phyloP scores from a whole-genome alignment of 2,797 vertebrate genomes.

The Tarsius wallacei region DNA sequence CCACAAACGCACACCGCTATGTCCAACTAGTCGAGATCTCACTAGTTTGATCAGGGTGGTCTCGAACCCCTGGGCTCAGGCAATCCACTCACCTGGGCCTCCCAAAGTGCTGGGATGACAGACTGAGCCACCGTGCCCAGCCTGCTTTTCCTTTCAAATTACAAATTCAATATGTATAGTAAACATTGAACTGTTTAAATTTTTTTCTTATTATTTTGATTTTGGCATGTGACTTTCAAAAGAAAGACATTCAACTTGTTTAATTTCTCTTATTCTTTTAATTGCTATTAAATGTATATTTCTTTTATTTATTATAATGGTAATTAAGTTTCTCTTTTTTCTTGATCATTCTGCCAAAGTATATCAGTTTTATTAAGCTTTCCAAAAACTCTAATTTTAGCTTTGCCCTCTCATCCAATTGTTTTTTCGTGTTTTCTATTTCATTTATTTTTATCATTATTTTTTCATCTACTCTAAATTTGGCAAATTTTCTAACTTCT shows the following conservation, averaged over 20 bases:
- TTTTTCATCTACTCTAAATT: not conserved
- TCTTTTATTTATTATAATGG: no score
- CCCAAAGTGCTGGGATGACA: no score
- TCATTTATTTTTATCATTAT: not conserved
- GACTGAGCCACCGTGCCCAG: no score
- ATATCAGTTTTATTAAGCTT: not conserved
- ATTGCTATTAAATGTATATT: not conserved
- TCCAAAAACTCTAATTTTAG: not conserved
- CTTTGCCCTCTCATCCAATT: not conserved
- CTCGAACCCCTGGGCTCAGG: no score
- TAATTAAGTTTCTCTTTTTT: no score
- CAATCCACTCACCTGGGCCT: no score
- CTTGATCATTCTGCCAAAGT: not conserved
- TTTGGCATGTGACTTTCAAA: not conserved
- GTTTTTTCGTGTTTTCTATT: not conserved
- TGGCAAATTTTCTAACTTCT: not conserved
- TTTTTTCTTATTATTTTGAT: not conserved
- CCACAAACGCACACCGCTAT: no score
- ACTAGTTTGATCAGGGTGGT: no score
- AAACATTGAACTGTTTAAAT: not conserved
- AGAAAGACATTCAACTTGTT: no score
- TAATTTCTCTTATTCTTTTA: not conserved
- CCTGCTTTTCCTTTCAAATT: not conserved
- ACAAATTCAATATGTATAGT: not conserved
- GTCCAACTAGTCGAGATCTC: no score